Evolutionary conservation across 2,888 invertebrate species (phyloP), one percentile per base, ranked within the genome.

Genomic region (Helicoverpa assulta): DNA sequence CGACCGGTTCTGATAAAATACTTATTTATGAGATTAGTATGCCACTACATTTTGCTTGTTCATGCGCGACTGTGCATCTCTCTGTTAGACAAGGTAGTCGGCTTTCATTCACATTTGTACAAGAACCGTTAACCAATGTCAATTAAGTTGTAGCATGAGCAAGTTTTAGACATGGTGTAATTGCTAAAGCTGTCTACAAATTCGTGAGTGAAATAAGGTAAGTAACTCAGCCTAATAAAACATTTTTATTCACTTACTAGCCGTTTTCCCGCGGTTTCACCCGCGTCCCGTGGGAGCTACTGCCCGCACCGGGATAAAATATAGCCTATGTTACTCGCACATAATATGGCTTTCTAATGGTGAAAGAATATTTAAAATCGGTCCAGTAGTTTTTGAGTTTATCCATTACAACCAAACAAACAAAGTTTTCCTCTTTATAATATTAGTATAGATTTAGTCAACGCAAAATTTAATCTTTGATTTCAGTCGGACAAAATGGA

Each of bases 401-500:
- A n/a, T n/a, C n/a, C n/a, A n/a, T n/a, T n/a, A n/a, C n/a, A n/a
- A n/a, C n/a, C n/a, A n/a, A n/a, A n/a, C n/a, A n/a, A n/a, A n/a
- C n/a, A n/a, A n/a, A n/a, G n/a, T n/a, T n/a, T n/a, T n/a, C n/a
- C n/a, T n/a, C n/a, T n/a, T n/a, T n/a, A n/a, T n/a, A n/a, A n/a
- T n/a, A n/a, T n/a, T n/a, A n/a, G n/a, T n/a, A n/a, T n/a, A n/a
- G n/a, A n/a, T 58, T 53, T 37, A 2, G 43, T 18, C 0, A 5
- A n/a, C 10, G n/a, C 0, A 58, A 16, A 50, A 53, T 29, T 8
- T 6, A 19, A 29, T 54, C 29, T 1, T 18, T 8, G 33, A 51
- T 61, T 72, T 33, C 51, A 70, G 56, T 58, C 1, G 37, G 59
- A 51, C n/a, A 78, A 70, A 52, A 81, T 77, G 82, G 81, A 84